Evolutionary conservation across 1,140 invertebrate genomes (phyloP), one percentile per base, ranked within the genome.

Genomic region (Holotrichia oblita): DNA sequence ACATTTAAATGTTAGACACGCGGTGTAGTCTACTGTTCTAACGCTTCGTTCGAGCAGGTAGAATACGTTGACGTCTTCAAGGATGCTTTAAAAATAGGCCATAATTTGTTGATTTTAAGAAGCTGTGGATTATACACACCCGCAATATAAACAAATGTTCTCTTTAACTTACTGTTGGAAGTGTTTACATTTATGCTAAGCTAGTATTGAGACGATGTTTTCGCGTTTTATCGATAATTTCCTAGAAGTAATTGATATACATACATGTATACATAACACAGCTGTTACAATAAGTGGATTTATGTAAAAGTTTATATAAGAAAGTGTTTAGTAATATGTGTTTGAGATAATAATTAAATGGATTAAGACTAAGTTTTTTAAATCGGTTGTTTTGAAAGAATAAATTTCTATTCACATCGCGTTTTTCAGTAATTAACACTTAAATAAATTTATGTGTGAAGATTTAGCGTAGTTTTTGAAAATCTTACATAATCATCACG

Each of bases 131-230:
- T 14, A 7, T 17, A 55, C 17, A 55, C 48, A 17, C 14, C 48
- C 14, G 48, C 48, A 20, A 55, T 55, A 55, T 55, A 55, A 55
- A 55, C 48, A 55, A 55, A 55, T 17, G n/a, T 48, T n/a, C 44
- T 14, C 44, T 14, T 48, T n/a, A 48, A 17, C 48, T 55, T 55
- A 55, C 48, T 55, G 14, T 17, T 55, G n/a, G 48, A 55, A 17
- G 14, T 55, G 48, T 55, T 55, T 55, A 55, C 14, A 17, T 55
- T 55, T 55, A 55, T 2, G 14, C 17, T 17, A 17, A 55, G 17
- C 48, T 34, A 34, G 48, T 3, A 17, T 55, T 55, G 17, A 17
- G 48, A 6, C 48, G 48, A 55, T 55, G 48, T 55, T 55, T 55
- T 55, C 27, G 48, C 48, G 48, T 55, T 55, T 55, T 55, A 55